These are phyloP conservation scores for Lucilia cuprina DNA, from an alignment of 1,140 invertebrate species.

Conservation along the genomic window DNA sequence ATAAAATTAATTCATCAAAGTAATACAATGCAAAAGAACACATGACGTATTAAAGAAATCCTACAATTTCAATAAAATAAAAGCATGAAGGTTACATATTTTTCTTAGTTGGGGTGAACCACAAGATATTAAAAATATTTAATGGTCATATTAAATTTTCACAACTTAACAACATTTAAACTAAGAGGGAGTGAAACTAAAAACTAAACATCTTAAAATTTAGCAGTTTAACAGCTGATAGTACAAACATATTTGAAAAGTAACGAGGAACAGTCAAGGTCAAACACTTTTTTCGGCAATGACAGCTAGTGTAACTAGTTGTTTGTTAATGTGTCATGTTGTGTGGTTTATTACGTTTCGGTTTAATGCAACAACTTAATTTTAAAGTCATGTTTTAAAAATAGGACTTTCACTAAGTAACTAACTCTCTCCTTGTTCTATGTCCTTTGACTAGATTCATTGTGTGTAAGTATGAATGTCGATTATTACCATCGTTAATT, in stretches of 20 bases:
- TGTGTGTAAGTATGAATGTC: not conserved
- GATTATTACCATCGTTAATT: constrained; percentile 23
- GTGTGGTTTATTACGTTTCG: constrained; percentile 29
- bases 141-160: no score
- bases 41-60: no score
- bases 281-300: not conserved
- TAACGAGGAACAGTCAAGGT: not conserved
- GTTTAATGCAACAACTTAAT: constrained; percentile 19
- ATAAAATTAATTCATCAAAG: no score
- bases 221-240: not conserved
- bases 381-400: not conserved
- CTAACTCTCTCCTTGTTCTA: not conserved
- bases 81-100: not conserved
- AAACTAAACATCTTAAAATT: not conserved
- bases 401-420: not conserved
- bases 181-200: no score
- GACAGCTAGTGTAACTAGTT: no score
- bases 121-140: not conserved
- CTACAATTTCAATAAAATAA: not conserved
- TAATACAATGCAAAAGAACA: no score
- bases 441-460: not conserved
- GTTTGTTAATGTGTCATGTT: constrained; percentile 26
- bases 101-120: not conserved
- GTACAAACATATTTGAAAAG: not conserved
- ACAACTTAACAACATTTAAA: no score